Conservation (phyloP, 2,888 invertebrate genomes). For the Psococerastis gibbosa region DNA sequence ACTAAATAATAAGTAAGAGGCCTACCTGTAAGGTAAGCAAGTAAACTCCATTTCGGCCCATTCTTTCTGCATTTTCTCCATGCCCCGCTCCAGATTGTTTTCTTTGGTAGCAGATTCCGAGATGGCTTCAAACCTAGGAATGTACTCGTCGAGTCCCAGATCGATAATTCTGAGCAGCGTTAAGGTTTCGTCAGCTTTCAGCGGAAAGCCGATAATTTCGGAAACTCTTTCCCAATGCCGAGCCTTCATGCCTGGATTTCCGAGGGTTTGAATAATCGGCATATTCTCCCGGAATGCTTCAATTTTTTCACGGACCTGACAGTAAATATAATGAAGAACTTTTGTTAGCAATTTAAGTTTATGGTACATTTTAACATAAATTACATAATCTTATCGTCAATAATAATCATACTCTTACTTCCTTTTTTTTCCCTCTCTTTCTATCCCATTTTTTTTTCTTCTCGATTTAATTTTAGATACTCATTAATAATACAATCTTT, state of each 20-base stretch:
- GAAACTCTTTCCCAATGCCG: constrained; percentile 91
- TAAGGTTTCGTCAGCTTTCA: constrained; percentile 62
- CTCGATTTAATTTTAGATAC: too few species aligned
- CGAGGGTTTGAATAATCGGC: constrained; percentile 82
- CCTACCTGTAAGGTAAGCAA: constrained; percentile 48
- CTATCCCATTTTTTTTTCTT: too few species aligned
- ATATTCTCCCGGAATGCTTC: constrained; percentile 75
- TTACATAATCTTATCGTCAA: too few species aligned
- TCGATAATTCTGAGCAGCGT: constrained; percentile 69
- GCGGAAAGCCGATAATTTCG: constrained; percentile 85
- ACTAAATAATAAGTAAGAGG: neutral
- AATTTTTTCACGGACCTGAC: constrained; percentile 42
- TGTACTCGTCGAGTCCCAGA: constrained; percentile 73
- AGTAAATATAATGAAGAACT: too few species aligned
- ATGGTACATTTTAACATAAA: too few species aligned
- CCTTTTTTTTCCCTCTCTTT: too few species aligned
- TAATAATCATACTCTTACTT: constrained; percentile 1
- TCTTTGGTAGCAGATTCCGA: constrained; percentile 93
- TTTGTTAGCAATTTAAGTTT: too few species aligned
- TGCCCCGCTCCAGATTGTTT: constrained; percentile 73
- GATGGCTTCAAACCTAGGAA: constrained; percentile 74
- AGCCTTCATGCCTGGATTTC: constrained; percentile 83
- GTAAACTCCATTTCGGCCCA: constrained; percentile 69
- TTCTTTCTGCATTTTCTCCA: constrained; percentile 78
- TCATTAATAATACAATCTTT: too few species aligned